phyloP scores from a whole-genome alignment of 2,888 invertebrate genomes.

The Heliconius hortense region DNA sequence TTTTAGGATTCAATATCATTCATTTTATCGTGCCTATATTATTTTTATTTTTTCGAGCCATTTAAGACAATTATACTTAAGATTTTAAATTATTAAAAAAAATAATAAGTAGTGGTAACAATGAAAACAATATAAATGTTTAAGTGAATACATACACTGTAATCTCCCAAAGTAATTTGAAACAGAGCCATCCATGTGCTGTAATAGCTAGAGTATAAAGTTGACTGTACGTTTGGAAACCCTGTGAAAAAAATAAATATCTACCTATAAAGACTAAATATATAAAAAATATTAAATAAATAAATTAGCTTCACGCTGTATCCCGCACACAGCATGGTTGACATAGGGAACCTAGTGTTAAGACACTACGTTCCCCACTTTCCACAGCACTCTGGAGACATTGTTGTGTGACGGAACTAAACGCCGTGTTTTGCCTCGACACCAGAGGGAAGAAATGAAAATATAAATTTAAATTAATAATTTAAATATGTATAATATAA shows the following conservation, averaged over 20 bases:
- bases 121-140: background rate
- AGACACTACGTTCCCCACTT: too few species aligned
- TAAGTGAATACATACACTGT: constrained; percentile 89
- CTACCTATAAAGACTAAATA: background rate
- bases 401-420: too few species aligned
- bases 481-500: background rate
- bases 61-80: too few species aligned
- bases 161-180: constrained; percentile 98
- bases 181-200: constrained; percentile 99
- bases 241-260: constrained; percentile 71
- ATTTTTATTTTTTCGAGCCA: too few species aligned
- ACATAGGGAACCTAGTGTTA: too few species aligned
- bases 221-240: constrained; percentile 89
- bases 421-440: too few species aligned
- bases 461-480: background rate
- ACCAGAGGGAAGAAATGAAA: background rate
- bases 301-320: background rate
- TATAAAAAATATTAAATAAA: background rate
- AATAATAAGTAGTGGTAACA: background rate
- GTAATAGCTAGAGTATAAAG: constrained; percentile 91
- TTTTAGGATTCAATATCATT: too few species aligned
- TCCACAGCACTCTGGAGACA: too few species aligned
- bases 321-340: too few species aligned
- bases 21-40: too few species aligned
- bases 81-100: too few species aligned